Conservation (phyloP, 2,113 vertebrate genomes). For the Marcusenius ussheri region DNA sequence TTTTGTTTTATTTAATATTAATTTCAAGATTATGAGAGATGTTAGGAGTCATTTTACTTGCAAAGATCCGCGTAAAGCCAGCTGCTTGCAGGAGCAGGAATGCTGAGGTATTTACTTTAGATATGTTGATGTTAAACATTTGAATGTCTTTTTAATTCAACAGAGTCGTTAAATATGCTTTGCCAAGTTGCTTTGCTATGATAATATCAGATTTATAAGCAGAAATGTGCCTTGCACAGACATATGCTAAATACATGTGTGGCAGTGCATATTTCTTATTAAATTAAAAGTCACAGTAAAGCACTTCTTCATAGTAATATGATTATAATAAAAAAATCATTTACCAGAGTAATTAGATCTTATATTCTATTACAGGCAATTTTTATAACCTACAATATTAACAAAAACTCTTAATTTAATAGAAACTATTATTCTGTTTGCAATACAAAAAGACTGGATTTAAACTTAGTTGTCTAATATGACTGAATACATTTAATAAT, state of each 20-base stretch:
- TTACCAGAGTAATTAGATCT: not conserved
- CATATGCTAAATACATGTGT: not conserved
- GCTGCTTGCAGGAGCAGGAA: constrained; percentile 78
- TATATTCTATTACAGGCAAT: not conserved
- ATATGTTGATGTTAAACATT: not conserved
- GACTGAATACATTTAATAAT: not conserved
- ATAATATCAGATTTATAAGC: not conserved
- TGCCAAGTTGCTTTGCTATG: not conserved
- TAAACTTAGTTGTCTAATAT: not conserved
- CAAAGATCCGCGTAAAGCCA: constrained; percentile 82
- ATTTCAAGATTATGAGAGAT: constrained; percentile 89
- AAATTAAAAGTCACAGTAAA: not conserved
- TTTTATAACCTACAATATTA: not conserved
- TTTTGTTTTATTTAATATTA: constrained; percentile 87
- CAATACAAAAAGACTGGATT: not conserved
- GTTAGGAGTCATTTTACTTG: constrained; percentile 82
- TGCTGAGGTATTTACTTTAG: constrained; percentile 30
- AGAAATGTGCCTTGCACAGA: not conserved
- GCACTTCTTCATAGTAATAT: not conserved
- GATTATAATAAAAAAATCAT: not conserved
- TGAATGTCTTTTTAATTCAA: not conserved
- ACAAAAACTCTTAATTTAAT: not conserved
- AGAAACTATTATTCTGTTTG: not conserved
- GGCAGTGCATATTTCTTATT: not conserved
- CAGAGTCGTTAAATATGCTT: not conserved